Conservation (phyloP, 2,797 vertebrate genomes). For the Pampus argenteus region DNA sequence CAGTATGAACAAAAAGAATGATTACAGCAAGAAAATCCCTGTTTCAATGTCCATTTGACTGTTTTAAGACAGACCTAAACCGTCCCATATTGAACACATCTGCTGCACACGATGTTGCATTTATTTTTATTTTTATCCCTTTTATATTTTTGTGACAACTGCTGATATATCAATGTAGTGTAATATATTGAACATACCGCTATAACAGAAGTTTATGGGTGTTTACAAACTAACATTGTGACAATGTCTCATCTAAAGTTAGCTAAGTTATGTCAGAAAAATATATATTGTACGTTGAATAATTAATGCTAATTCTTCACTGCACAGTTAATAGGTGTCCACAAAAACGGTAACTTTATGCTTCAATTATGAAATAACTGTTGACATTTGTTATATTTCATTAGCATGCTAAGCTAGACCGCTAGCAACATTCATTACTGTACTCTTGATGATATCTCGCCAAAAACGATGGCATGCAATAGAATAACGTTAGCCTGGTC, state of each 20-base stretch:
- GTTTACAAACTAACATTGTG: slow-evolving; percentile 13
- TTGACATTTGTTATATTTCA: slow-evolving; percentile 12
- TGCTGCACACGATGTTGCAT: neutral
- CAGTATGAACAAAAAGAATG: too few species aligned
- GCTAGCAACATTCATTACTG: slow-evolving; percentile 37
- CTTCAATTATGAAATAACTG: neutral
- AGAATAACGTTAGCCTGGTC: neutral
- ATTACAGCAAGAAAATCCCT: too few species aligned
- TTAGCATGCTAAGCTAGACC: slow-evolving; percentile 62
- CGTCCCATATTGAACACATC: neutral
- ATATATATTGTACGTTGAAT: neutral
- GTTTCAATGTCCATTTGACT: too few species aligned
- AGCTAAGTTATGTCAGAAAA: neutral
- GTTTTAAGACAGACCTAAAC: too few species aligned
- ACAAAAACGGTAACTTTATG: neutral
- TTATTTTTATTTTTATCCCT: neutral
- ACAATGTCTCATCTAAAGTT: neutral
- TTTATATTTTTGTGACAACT: neutral
- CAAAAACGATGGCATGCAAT: slow-evolving; percentile 2
- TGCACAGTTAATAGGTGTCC: neutral
- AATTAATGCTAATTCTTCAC: too few species aligned
- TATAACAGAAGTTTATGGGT: slow-evolving; percentile 9
- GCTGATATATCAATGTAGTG: neutral
- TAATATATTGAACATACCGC: neutral
- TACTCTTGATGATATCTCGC: slow-evolving; percentile 10